Evolutionary conservation across 2,888 invertebrate species (phyloP), one percentile per base, ranked within the genome.

Genomic region (Julus scandinavius): DNA sequence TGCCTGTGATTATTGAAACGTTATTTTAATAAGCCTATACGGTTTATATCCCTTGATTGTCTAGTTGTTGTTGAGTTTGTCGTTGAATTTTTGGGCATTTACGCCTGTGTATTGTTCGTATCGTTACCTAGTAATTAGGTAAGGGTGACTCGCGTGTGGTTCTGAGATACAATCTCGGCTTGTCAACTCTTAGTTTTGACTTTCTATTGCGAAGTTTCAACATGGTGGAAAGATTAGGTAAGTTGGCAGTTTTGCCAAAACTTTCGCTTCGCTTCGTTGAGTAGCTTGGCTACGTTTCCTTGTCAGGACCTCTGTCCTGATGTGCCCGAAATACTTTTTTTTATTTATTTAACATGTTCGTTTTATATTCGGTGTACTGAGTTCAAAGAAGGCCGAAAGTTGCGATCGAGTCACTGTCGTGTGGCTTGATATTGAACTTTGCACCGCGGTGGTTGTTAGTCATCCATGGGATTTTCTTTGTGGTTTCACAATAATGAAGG

Each of bases 161-260:
- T 15, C 72, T 54, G 54, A 3, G 17, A 0, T 5, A 38, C 15
- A 11, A n/a, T n/a, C 29, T 20, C 29, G 80, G 4, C 11, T 38
- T 80, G 29, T 38, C 72, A 29, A 54, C 54, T 63, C 63, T 29
- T 11, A 72, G 29, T 9, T 54, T 72, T 29, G 72, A 72, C 72
- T 38, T 80, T 4, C 2, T 13, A 45, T 54, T 13, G 38, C 13
- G 13, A 72, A 72, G 29, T 72, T 29, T 45, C 85, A 85, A 49
- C 45, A 87, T 87, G 87, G 87, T 87, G 80, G 87, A 87, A 80
- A 87, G 87, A 80, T 80, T 87, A 83, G 87, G 87, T 87, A 83
- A 83, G 87, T 87, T 85, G 20, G 45, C 80, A 38, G 11, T 72
- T 72, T 29, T 29, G 80, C 0, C 13, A 38, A 7, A 80, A 13